Base-by-base conservation (phyloP, 2,797 vertebrate species). In the Peromyscus eremicus region DNA sequence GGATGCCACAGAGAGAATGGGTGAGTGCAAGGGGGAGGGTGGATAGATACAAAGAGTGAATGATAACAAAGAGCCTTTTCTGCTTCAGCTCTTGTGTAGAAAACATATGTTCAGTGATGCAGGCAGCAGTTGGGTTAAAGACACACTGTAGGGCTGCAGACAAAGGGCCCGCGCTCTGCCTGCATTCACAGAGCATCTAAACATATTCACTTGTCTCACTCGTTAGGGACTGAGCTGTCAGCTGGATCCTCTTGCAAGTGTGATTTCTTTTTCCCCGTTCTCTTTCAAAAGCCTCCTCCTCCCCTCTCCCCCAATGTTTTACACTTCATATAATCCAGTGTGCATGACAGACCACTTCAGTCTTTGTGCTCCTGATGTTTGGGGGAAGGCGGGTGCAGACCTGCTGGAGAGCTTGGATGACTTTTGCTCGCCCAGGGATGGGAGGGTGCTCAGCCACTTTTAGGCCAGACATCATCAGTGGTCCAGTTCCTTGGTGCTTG, bases 291-390 rank as follows among this genome's bases (percentile, higher is more conserved):
- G 99, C 98, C 99, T 99, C 76, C 87, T 86, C 91, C 89, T 62
- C 99, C 98, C 98, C 98, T 99, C 98, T 99, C 89, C 94, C 95
- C 98, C 99, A 99, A 99, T 99, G 99, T 99, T 99, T 99, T 99
- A 99, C 99, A 99, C 99, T 99, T 99, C 99, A 99, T 99, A 99
- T 99, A 99, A 99, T 99, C 99, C 99, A 99, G 98, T 99, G 86
- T 99, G 99, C 98, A 95, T 96, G 98, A 98, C 98, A 99, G 98
- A 98, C 98, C 98, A 98, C 99, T 99, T 98, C 97, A 92, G 98
- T 98, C 98, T 98, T 99, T 99, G 99, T 99, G 98, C 99, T 99
- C 98, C 99, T 99, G 99, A 99, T 99, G 99, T 97, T 97, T 97
- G 89, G 81, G 97, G 97, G 98, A 96, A 96, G 98, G 98, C 98